Evolutionary conservation across 2,113 vertebrate genomes (phyloP), one percentile per base, ranked within the genome.

Genomic region (Colaptes auratus): DNA sequence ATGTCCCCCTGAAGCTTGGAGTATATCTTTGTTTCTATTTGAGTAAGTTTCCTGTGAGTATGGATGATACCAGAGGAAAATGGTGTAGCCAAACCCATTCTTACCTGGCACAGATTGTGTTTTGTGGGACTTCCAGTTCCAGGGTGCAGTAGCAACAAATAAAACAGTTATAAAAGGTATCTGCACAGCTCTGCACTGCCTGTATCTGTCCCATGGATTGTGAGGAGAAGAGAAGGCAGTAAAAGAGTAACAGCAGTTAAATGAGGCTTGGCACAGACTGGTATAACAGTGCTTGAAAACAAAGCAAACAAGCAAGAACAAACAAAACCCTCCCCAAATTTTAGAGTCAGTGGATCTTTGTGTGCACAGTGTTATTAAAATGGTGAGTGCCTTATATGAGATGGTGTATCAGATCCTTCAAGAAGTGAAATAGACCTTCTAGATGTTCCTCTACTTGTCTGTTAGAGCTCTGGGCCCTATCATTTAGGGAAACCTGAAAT

Each of bases 11-110:
- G 82, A 95, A 92, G 6, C 35, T 71, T 74, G 72, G 53, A 79
- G 16, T 63, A 10, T 63, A 27, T 48, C 25, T 85, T 89, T 25
- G 19, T 78, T 91, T 91, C 79, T 77, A 18, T 77, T 86, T 86
- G 18, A 82, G 63, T 75, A 91, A 46, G 15, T 64, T 95, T 95
- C 82, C 85, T 88, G 56, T 88, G 76, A 44, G 46, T 82, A 70
- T 76, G 82, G 16, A 50, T 75, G 80, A 64, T 72, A 42, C 27
- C 75, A 35, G 75, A 83, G 88, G 85, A 88, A 92, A 84, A 60
- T 16, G 88, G 48, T 1, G 1, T 42, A 72, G 65, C n/a, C 58
- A 86, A 88, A 88, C 78, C n/a, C 50, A 35, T 83, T 90, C 24
- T 81, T 28, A 6, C 61, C 50, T 70, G 53, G n/a, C 44, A 66